These are phyloP conservation scores for Ochlodes sylvanus DNA, from an alignment of 2,888 invertebrate genomes.

Conservation along the genomic window DNA sequence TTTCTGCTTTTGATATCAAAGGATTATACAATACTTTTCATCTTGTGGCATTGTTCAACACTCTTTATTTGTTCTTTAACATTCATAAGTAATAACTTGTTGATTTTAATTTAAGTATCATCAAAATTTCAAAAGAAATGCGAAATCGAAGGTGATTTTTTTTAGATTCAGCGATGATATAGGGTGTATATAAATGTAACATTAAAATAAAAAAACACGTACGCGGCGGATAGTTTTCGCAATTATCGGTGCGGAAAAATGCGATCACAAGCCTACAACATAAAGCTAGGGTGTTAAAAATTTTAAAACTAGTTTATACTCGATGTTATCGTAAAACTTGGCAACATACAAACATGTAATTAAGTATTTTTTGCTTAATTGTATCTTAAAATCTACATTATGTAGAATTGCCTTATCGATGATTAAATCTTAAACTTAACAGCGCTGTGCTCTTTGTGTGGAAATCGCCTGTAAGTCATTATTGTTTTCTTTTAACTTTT, in stretches of 20 bases:
- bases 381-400: slow-evolving; percentile 24
- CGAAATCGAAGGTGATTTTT: no score
- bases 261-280: background rate
- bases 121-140: no score
- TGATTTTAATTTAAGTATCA: no score
- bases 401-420: slow-evolving; percentile 28
- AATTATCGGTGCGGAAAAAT: background rate
- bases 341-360: slow-evolving; percentile 23
- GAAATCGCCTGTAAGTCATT: slow-evolving; percentile 8
- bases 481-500: slow-evolving; percentile 3
- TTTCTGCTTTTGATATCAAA: no score
- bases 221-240: no score
- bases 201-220: no score
- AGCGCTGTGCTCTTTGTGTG: slow-evolving; percentile 13
- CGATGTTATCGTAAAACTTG: background rate
- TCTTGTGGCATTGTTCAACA: no score
- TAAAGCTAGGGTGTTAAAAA: background rate
- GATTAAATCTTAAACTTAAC: slow-evolving; percentile 31
- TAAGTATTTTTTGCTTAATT: slow-evolving; percentile 24
- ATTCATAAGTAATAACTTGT: no score
- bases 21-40: no score
- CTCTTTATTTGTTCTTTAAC: no score
- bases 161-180: no score
- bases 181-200: no score
- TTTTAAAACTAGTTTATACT: slow-evolving; percentile 1